Evolutionary conservation across 2,888 invertebrate genomes (phyloP).

Genomic region (Polyploca ridens): DNA sequence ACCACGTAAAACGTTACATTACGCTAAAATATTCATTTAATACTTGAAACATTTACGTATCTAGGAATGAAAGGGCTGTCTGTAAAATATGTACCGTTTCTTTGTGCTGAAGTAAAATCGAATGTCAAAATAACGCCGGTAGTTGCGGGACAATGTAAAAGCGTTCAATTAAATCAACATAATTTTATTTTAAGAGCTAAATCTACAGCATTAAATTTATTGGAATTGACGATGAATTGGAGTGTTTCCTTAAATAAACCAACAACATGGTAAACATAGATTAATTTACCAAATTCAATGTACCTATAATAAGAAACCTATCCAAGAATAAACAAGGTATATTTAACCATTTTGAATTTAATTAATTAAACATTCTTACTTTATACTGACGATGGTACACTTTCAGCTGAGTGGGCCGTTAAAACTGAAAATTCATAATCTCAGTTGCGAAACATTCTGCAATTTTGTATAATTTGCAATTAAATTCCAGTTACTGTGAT

Average conservation of each 20-base stretch:
- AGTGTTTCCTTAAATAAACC: slow-evolving; percentile 28
- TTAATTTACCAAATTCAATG: slow-evolving; percentile 15
- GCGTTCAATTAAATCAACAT: slow-evolving; percentile 27
- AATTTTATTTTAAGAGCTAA: slow-evolving; percentile 32
- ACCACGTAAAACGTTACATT: too few species aligned
- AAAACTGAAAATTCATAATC: neutral
- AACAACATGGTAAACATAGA: slow-evolving; percentile 21
- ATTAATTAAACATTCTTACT: too few species aligned
- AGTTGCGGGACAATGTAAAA: slow-evolving; percentile 2
- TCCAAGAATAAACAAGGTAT: too few species aligned
- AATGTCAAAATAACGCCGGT: neutral
- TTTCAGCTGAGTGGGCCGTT: too few species aligned
- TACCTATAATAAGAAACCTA: neutral
- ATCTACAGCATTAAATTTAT: slow-evolving; percentile 30
- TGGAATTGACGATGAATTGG: slow-evolving; percentile 22
- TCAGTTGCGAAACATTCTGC: neutral
- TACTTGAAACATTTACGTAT: too few species aligned
- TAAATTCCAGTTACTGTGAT: neutral
- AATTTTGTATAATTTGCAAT: slow-evolving; percentile 4
- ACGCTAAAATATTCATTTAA: too few species aligned
- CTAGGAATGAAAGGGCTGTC: neutral
- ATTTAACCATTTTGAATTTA: too few species aligned
- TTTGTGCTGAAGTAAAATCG: neutral
- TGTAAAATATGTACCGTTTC: neutral
- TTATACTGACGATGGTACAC: too few species aligned